These are phyloP conservation scores for Patagioenas fasciata DNA, from an alignment of 2,113 vertebrate genomes.

Conservation along the genomic window DNA sequence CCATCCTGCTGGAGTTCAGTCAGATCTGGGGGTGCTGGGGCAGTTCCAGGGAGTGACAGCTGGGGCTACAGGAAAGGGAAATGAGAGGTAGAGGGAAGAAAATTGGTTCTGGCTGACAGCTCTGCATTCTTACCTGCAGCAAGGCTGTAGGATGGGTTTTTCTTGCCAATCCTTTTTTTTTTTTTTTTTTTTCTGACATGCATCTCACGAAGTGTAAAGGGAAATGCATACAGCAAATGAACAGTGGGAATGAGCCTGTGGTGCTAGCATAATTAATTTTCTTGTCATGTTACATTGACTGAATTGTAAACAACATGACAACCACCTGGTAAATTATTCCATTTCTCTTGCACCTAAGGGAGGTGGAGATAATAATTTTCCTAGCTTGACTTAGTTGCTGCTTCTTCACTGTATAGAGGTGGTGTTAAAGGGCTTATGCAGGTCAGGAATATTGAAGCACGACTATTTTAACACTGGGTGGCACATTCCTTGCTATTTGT, in stretches of 20 bases:
- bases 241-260: not conserved
- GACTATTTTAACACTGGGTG: not conserved
- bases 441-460: not conserved
- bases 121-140: not conserved
- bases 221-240: not conserved
- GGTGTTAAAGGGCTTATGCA: not conserved
- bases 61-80: not conserved
- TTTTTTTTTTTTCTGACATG: not conserved
- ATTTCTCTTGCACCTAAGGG: not conserved
- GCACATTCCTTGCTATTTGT: not conserved
- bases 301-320: not conserved
- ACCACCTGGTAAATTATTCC: not conserved
- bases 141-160: not conserved
- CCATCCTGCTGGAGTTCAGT: not conserved
- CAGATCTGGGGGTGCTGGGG: not conserved
- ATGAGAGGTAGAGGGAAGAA: not conserved
- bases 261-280: constrained; percentile 10
- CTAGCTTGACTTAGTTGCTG: not conserved
- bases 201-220: not conserved
- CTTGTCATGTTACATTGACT: not conserved
- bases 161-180: not conserved
- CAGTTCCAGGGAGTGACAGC: rapidly evolving
- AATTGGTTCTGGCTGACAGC: not conserved
- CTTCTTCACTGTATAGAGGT: not conserved
- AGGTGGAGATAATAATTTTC: not conserved